Evolutionary conservation across 2,113 vertebrate species (phyloP).

Genomic region (Lathamus discolor): DNA sequence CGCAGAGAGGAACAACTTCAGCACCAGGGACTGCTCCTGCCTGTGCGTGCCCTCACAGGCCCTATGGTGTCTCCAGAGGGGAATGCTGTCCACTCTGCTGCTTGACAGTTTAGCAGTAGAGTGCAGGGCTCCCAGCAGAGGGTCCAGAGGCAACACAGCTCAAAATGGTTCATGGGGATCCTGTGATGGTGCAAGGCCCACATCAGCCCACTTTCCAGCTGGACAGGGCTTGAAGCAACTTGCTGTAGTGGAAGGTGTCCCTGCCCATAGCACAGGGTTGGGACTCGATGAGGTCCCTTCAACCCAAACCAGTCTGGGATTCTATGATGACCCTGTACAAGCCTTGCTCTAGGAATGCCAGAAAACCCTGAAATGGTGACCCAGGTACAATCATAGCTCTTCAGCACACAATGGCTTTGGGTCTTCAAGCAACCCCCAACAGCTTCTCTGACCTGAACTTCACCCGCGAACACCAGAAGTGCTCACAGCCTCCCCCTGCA

Average conservation of each 20-base stretch:
- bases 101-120: not conserved
- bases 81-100: not conserved
- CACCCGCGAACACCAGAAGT: not conserved
- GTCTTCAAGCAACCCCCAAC: not conserved
- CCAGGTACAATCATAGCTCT: not conserved
- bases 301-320: not conserved
- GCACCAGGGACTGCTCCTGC: not conserved
- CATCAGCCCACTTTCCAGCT: not conserved
- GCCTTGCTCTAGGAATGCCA: not conserved
- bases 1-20: not conserved
- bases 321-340: not conserved
- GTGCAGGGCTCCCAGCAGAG: no score
- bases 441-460: not conserved
- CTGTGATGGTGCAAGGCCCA: not conserved
- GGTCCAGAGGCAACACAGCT: not conserved
- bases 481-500: no score
- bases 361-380: not conserved
- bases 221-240: not conserved
- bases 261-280: not conserved
- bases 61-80: not conserved
- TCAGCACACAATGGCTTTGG: not conserved
- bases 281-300: not conserved
- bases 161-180: not conserved
- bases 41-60: fast-evolving
- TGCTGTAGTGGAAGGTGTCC: not conserved